A percentile compares a stretch with the other conserved stretches of the same genome.
phyloP scores from a whole-genome alignment of 2,888 invertebrate genomes.

The Stenichneumon culpator region DNA sequence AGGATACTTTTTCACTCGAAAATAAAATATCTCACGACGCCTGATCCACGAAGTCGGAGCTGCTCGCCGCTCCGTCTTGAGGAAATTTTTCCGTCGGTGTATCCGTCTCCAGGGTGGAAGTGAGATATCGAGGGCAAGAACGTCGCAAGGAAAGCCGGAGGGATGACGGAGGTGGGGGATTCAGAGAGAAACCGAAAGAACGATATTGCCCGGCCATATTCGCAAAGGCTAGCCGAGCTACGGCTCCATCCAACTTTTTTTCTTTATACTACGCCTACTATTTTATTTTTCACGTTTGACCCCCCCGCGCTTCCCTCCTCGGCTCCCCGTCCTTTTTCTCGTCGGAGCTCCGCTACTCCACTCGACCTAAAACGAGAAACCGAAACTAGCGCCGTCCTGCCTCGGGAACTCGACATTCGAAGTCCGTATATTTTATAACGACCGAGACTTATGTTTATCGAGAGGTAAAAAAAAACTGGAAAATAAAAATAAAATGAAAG shows the following conservation, averaged over 20 bases:
- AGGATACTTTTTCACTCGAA: conserved; percentile 53
- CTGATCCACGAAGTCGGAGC: conserved; percentile 9
- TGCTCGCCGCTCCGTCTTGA: conserved; percentile 5
- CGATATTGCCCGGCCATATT: conserved; percentile 45
- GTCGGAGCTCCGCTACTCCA: conserved; percentile 1
- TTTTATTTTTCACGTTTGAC: conserved; percentile 44
- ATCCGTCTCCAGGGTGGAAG: conserved; percentile 25
- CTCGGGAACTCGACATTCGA: conserved; percentile 50
- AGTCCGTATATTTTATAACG: conserved; percentile 50
- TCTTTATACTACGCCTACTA: conserved; percentile 12
- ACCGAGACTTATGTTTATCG: conserved; percentile 16
- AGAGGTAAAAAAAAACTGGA: not conserved
- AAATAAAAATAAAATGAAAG: not conserved
- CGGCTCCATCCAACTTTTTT: conserved; percentile 29
- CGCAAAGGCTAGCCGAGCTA: conserved; percentile 23
- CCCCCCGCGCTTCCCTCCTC: not conserved
- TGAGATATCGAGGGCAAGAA: conserved; percentile 43
- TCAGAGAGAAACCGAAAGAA: conserved; percentile 12
- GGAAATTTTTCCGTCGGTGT: conserved; percentile 36
- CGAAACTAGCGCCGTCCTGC: conserved; percentile 32
- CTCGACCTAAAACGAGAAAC: conserved; percentile 49
- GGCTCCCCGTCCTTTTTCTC: not conserved
- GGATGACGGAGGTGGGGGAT: conserved; percentile 2
- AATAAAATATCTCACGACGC: conserved; percentile 31
- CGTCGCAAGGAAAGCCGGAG: conserved; percentile 11